These are phyloP conservation scores for Diorhabda carinulata DNA, from an alignment of 1,140 invertebrate species.

Conservation along the genomic window DNA sequence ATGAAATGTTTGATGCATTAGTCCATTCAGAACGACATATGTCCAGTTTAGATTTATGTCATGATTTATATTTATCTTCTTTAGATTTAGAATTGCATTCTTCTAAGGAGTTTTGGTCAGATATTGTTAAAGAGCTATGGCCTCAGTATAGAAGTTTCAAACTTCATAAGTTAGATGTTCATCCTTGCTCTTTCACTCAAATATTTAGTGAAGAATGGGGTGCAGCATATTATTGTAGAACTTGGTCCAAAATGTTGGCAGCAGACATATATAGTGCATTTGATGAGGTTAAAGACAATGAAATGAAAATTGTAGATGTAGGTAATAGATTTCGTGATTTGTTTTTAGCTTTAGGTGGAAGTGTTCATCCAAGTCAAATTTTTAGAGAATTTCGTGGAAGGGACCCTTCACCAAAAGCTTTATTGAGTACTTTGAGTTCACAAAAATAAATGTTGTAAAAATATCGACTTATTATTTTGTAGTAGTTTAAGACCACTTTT, in stretches of 20 bases:
- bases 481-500: too few relatives aligned
- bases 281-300: conserved; percentile 59
- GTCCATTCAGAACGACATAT: conserved; percentile 66
- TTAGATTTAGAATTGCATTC: conserved; percentile 84
- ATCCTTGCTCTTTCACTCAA: conserved; percentile 74
- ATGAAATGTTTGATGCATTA: conserved; percentile 62
- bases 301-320: conserved; percentile 53
- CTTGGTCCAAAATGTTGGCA: conserved; percentile 84
- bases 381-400: conserved; percentile 87
- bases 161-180: conserved; percentile 70
- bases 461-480: neutral
- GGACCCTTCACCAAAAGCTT: conserved; percentile 80
- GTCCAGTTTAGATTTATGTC: conserved; percentile 72
- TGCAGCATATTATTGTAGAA: conserved; percentile 70
- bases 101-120: conserved; percentile 73
- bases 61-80: conserved; percentile 75
- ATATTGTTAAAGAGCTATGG: conserved; percentile 73
- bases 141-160: conserved; percentile 69
- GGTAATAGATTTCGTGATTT: conserved; percentile 77
- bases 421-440: conserved; percentile 65
- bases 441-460: conserved; percentile 29
- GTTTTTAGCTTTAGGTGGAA: conserved; percentile 79
- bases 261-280: conserved; percentile 86
- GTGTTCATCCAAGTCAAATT: conserved; percentile 72
- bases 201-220: conserved; percentile 69